These are phyloP conservation scores for Apolygus lucorum DNA, from an alignment of 1,140 invertebrate genomes.

Conservation along the genomic window DNA sequence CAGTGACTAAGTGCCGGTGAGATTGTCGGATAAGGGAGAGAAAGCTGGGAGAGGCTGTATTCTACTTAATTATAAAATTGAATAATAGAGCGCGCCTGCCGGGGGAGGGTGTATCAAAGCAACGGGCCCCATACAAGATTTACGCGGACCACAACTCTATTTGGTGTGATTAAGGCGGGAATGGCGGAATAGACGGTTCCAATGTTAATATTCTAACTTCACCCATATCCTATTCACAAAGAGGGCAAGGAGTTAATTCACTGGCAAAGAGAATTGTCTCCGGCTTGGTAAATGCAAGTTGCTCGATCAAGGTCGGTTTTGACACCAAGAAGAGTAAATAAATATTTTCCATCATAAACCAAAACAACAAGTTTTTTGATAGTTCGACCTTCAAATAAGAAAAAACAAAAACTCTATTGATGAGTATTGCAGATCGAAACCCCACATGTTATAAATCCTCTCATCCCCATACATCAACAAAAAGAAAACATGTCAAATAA, in stretches of 20 bases:
- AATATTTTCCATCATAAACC: no score
- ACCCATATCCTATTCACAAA: slow-evolving; percentile 10
- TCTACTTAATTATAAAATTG: slow-evolving; percentile 16
- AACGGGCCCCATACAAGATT: slow-evolving; percentile 2
- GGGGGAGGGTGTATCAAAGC: slow-evolving; percentile 1
- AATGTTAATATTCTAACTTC: slow-evolving; percentile 7
- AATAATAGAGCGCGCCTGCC: background rate
- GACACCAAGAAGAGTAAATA: no score
- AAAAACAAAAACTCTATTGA: no score
- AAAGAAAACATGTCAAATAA: no score
- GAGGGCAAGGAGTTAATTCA: background rate
- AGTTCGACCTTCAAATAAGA: no score
- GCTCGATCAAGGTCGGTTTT: background rate
- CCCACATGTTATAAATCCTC: no score
- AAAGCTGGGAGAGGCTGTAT: background rate
- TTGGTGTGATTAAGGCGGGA: slow-evolving; percentile 14
- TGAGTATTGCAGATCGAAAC: no score
- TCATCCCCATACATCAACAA: no score
- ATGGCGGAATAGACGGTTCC: slow-evolving; percentile 5
- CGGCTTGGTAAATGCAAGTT: background rate
- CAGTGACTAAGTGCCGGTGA: slow-evolving; percentile 5
- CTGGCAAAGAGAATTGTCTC: slow-evolving; percentile 10
- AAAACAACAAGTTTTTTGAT: no score
- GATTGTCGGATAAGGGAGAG: background rate
- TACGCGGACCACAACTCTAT: slow-evolving; percentile 11